These are phyloP conservation scores for Anolis carolinensis DNA, from an alignment of 2,113 vertebrate genomes.

Conservation along the genomic window DNA sequence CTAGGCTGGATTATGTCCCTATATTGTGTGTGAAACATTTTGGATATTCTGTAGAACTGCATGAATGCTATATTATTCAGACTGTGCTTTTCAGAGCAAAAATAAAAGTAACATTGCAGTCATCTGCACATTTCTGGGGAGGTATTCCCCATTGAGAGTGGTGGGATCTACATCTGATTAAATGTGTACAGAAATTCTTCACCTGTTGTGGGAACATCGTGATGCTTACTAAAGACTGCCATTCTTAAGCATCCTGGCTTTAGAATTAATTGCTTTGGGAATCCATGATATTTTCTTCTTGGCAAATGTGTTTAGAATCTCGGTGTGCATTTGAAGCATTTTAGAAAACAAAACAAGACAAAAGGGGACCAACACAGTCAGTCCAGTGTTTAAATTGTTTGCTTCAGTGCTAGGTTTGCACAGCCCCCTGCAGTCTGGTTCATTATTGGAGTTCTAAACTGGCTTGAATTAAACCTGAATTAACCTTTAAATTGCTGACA, in stretches of 20 bases:
- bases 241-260: not conserved
- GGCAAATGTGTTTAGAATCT: not conserved
- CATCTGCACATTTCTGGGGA: not conserved
- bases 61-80: not conserved
- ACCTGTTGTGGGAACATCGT: not conserved
- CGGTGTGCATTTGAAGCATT: not conserved
- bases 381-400: not conserved
- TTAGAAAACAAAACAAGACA: not conserved
- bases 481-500: constrained; percentile 30
- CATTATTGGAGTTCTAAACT: constrained; percentile 31
- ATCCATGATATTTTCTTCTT: not conserved
- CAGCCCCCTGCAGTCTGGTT: not conserved
- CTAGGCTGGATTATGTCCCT: not conserved
- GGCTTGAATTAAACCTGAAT: constrained; percentile 38
- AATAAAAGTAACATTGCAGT: not conserved
- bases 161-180: not conserved
- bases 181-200: not conserved
- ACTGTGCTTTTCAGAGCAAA: not conserved
- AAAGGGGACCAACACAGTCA: no score
- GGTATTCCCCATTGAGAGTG: not conserved
- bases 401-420: constrained; percentile 1
- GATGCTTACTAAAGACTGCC: not conserved
- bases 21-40: not conserved
- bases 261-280: not conserved
- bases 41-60: not conserved